These are phyloP conservation scores for Ophonus ardosiacus DNA, from an alignment of 2,888 invertebrate genomes.

Conservation along the genomic window DNA sequence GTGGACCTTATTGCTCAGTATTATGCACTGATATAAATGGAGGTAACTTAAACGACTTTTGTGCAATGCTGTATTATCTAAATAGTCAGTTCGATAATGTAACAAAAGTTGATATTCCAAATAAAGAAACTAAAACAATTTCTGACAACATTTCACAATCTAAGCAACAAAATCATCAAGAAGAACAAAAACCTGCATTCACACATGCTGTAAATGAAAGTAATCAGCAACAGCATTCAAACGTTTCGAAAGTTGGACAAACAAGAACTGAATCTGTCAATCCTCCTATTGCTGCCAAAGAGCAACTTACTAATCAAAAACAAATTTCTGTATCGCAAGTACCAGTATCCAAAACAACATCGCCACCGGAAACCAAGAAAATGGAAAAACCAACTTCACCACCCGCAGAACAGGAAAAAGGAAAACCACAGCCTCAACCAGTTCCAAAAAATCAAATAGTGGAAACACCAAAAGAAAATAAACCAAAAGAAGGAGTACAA, in stretches of 20 bases:
- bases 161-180: not conserved
- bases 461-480: not conserved
- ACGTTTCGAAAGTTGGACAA: not conserved
- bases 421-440: not conserved
- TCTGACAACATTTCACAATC: not conserved
- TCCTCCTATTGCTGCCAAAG: not conserved
- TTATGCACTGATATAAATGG: constrained; percentile 31
- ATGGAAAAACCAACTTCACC: not conserved
- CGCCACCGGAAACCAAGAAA: not conserved
- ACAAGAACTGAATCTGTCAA: not conserved
- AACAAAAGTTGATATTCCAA: not conserved
- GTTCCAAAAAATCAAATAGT: not conserved
- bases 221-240: not conserved
- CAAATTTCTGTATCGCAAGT: not conserved
- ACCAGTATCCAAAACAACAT: not conserved
- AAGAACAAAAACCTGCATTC: not conserved
- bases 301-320: not conserved
- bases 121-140: not conserved
- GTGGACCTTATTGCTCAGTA: not conserved
- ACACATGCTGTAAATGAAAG: not conserved
- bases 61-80: constrained; percentile 53
- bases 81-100: constrained; percentile 17
- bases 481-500: not conserved
- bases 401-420: not conserved
- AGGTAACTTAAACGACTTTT: constrained; percentile 4